Base-by-base conservation (phyloP, 2,888 invertebrate genomes). In the Drosophila niveifrons region DNA sequence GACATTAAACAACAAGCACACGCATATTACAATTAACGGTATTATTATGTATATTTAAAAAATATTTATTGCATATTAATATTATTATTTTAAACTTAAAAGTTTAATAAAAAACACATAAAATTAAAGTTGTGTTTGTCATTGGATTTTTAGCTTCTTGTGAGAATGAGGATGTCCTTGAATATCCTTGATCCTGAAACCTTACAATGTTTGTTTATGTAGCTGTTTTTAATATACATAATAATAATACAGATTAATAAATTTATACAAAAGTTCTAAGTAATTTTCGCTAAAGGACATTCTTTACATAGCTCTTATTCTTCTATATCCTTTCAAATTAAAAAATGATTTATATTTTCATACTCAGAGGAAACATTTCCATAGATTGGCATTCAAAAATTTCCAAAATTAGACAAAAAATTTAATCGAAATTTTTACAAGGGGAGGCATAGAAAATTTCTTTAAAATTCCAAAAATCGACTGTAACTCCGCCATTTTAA, bases 31-130 rank as follows among this genome's bases (percentile, higher is more conserved):
- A 78, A 75, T 75, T 87, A 84, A 87, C 57, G 67, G 71, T 83
- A 88, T 87, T 88, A 81, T 82, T 82, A 82, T 82, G 82, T 90
- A 80, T 87, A 90, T 90, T 90, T 80, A 80, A 77, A 75, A 83
- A 75, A 80, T 78, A 88, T 90, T 89, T 84, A 88, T 89, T 89
- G 88, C 85, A 89, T 88, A 89, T 89, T 82, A 82, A 78, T 77
- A 78, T 73, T 78, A 82, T 82, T 88, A 82, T 82, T 82, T 82
- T 83, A 88, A 82, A 82, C 87, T 87, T 90, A 90, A 90, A 79
- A 75, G 89, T 81, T 89, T 90, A 89, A 90, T 90, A 89, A 90
- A 87, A 80, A 74, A 63, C 34, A 59, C 43, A 29, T 3, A 34
- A 65, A 57, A 47, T 34, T 1, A 29, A 62, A 7, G 3, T 0